Conservation (phyloP, 1,140 invertebrate genomes). For the Diorhabda sublineata region DNA sequence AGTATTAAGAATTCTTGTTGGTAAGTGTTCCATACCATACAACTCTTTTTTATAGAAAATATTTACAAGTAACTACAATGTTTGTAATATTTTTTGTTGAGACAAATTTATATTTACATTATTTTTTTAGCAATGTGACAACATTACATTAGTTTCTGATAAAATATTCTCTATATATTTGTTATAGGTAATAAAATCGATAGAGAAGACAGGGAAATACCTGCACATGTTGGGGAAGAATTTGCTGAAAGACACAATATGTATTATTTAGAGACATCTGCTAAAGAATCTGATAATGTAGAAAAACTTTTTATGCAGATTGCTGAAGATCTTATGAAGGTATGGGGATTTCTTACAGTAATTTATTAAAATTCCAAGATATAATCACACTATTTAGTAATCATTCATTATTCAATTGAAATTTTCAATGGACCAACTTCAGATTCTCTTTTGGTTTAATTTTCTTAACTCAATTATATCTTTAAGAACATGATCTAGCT, state of each 20-base stretch:
- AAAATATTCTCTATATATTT: background rate
- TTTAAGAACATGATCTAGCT: too few species aligned
- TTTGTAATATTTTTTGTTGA: too few species aligned
- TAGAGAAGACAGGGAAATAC: slow-evolving; percentile 91
- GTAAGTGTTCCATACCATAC: slow-evolving; percentile 50
- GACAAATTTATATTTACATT: too few species aligned
- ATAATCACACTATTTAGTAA: too few species aligned
- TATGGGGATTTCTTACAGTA: slow-evolving; percentile 43
- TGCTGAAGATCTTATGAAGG: slow-evolving; percentile 86
- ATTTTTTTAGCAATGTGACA: too few species aligned
- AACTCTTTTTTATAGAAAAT: too few species aligned
- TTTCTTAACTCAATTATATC: too few species aligned
- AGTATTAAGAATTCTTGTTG: slow-evolving; percentile 88
- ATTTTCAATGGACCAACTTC: too few species aligned
- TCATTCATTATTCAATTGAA: too few species aligned
- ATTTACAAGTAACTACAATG: too few species aligned
- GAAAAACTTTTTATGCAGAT: slow-evolving; percentile 95
- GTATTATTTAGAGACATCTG: slow-evolving; percentile 97
- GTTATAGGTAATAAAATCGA: slow-evolving; percentile 90
- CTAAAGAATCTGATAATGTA: slow-evolving; percentile 97
- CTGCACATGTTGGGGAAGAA: slow-evolving; percentile 89
- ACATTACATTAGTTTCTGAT: too few species aligned
- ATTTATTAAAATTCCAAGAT: background rate
- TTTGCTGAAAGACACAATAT: slow-evolving; percentile 93
- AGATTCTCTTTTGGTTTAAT: too few species aligned